Conservation (phyloP, 1,140 invertebrate species). For the Gerris buenoi region DNA sequence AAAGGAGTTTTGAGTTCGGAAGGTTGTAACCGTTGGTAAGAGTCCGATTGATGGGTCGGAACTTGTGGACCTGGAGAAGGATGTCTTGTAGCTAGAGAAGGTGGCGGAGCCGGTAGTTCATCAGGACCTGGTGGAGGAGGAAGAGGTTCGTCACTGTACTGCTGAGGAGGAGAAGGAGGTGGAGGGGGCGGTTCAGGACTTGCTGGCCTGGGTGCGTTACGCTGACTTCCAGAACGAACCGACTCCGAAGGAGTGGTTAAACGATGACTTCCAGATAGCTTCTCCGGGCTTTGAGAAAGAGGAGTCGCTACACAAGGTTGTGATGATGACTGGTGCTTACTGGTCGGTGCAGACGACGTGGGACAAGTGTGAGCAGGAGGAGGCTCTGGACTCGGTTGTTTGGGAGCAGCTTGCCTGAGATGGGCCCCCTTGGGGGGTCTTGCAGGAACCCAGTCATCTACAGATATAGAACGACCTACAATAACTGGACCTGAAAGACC, state of each 20-base stretch:
- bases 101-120: neutral
- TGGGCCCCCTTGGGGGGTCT: conserved; percentile 57
- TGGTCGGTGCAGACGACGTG: conserved; percentile 23
- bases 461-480: conserved; percentile 43
- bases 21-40: too few species aligned
- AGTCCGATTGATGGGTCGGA: too few species aligned
- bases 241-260: too few species aligned
- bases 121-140: conserved; percentile 43
- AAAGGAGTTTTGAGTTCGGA: too few species aligned
- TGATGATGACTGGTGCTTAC: too few species aligned
- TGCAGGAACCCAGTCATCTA: conserved; percentile 57
- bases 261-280: too few species aligned
- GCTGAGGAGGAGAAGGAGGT: conserved; percentile 30
- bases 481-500: conserved; percentile 45
- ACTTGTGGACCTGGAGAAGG: neutral
- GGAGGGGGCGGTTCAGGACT: conserved; percentile 55
- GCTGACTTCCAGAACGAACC: too few species aligned
- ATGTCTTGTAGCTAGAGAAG: neutral
- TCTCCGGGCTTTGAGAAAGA: too few species aligned
- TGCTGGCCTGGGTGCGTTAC: conserved; percentile 12
- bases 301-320: too few species aligned
- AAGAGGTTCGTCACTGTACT: conserved; percentile 49
- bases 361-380: conserved; percentile 27
- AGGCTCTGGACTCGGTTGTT: conserved; percentile 16
- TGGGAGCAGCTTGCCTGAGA: conserved; percentile 33